Evolutionary conservation across 2,888 invertebrate species (phyloP).

Genomic region (Leucophora obtusa): DNA sequence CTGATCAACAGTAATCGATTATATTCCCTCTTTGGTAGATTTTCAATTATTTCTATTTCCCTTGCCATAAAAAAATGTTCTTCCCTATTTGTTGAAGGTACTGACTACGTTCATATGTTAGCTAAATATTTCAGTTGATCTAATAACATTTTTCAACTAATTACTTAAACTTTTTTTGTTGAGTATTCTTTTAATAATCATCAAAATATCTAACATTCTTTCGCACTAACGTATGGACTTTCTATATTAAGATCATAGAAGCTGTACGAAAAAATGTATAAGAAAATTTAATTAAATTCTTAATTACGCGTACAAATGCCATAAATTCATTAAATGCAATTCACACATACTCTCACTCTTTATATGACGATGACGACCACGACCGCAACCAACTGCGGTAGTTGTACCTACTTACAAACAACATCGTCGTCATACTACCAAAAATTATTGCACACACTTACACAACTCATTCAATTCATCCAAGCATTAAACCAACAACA

Average conservation of each 20-base stretch:
- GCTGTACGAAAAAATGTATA: slow-evolving; percentile 46
- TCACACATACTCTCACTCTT: slow-evolving; percentile 66
- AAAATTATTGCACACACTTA: slow-evolving; percentile 16
- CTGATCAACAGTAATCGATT: too few relatives aligned
- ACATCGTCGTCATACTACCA: neutral
- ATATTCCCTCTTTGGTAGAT: too few relatives aligned
- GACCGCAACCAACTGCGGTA: neutral
- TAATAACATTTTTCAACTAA: neutral
- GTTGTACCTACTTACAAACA: neutral
- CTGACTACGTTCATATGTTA: too few relatives aligned
- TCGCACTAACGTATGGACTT: neutral
- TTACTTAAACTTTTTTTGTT: neutral
- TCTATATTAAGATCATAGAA: neutral
- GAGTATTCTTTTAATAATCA: slow-evolving; percentile 1
- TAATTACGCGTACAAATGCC: slow-evolving; percentile 76
- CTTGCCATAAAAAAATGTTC: too few relatives aligned
- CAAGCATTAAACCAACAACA: slow-evolving; percentile 28
- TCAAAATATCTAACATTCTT: slow-evolving; percentile 33
- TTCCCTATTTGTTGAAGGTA: too few relatives aligned
- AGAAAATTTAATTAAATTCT: slow-evolving; percentile 77
- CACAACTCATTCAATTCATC: neutral
- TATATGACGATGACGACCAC: slow-evolving; percentile 64
- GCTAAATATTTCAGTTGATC: neutral
- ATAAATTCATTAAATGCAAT: slow-evolving; percentile 77
- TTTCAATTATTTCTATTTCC: too few relatives aligned